Conservation (phyloP, 1,140 invertebrate genomes). For the Bombus confusus region DNA sequence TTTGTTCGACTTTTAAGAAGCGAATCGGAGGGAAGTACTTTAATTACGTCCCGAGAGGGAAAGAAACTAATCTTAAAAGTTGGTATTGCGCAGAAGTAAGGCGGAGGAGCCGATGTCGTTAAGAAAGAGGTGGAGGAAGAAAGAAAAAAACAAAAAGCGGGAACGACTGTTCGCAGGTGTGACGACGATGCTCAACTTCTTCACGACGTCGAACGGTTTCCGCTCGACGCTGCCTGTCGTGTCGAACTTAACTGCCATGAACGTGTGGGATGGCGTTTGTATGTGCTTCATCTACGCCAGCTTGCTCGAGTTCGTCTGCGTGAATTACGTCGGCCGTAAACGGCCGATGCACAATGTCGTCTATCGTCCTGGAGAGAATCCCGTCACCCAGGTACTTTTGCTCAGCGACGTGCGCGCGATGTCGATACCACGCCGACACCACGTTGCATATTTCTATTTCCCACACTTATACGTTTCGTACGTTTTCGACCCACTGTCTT, state of each 20-base stretch:
- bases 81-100: too few relatives aligned
- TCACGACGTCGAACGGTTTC: conserved; percentile 96
- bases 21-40: too few relatives aligned
- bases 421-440: conserved; percentile 39
- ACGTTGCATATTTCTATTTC: background rate
- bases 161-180: conserved; percentile 86
- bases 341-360: conserved; percentile 93
- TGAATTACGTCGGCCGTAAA: conserved; percentile 97
- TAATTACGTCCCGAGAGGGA: too few relatives aligned
- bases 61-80: too few relatives aligned
- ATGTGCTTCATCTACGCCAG: conserved; percentile 98
- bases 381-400: conserved; percentile 91
- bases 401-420: conserved; percentile 39
- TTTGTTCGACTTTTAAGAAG: too few relatives aligned
- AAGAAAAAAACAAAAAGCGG: background rate
- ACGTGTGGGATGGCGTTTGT: conserved; percentile 97
- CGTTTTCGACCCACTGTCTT: background rate
- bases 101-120: too few relatives aligned
- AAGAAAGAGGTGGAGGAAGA: background rate
- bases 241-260: conserved; percentile 96
- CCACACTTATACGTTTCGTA: background rate
- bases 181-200: conserved; percentile 98
- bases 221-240: conserved; percentile 95
- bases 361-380: conserved; percentile 94
- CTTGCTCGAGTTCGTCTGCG: conserved; percentile 95